These are phyloP conservation scores for Sphaerodactylus townsendi DNA, from an alignment of 2,113 vertebrate genomes.

Conservation along the genomic window DNA sequence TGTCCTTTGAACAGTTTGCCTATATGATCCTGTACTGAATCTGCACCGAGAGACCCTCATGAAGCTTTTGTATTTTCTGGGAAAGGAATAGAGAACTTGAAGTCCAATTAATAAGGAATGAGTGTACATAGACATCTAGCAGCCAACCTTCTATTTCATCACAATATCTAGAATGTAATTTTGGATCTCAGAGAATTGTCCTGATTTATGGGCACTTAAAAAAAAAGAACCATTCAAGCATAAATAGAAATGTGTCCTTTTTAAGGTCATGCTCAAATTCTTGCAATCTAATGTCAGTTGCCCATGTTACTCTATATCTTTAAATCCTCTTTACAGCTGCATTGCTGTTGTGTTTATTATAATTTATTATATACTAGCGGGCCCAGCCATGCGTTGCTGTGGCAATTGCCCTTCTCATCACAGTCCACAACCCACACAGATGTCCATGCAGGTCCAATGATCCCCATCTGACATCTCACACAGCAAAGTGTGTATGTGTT, in stretches of 20 bases:
- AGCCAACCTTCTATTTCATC: slow-evolving; percentile 15
- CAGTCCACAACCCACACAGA: too few species aligned
- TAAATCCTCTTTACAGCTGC: slow-evolving; percentile 27
- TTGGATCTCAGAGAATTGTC: not conserved
- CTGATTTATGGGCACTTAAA: accelerated
- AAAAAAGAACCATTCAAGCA: too few species aligned
- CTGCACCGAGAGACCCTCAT: not conserved
- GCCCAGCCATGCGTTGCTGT: too few species aligned
- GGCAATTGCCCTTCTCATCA: too few species aligned
- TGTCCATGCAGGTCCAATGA: too few species aligned
- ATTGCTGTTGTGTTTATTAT: slow-evolving; percentile 4
- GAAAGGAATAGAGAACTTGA: not conserved
- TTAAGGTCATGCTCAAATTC: slow-evolving; percentile 37
- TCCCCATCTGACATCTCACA: too few species aligned
- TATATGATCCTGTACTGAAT: accelerated
- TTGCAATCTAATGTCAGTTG: not conserved
- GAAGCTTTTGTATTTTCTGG: not conserved
- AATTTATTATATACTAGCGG: too few species aligned
- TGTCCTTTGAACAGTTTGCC: not conserved
- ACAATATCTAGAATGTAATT: not conserved
- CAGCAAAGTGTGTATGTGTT: too few species aligned
- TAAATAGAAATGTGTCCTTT: slow-evolving; percentile 13
- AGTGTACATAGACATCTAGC: not conserved
- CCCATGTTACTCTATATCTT: slow-evolving; percentile 15
- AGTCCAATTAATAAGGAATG: slow-evolving; percentile 7